These are phyloP conservation scores for Lobophora halterata DNA, from an alignment of 2,888 invertebrate species.

Conservation along the genomic window DNA sequence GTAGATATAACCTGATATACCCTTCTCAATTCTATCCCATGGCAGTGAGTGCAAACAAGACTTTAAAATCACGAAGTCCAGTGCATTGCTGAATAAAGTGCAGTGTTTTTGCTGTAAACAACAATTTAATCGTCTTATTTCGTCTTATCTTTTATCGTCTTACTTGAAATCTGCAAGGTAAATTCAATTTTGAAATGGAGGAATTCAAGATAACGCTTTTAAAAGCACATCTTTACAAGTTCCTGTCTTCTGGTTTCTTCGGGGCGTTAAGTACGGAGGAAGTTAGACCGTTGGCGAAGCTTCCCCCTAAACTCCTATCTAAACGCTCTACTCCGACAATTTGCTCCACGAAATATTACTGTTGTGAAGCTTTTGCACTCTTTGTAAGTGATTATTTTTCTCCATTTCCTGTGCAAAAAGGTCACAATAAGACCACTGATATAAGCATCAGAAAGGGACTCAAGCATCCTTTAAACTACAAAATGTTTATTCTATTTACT, in stretches of 20 bases:
- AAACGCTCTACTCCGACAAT: constrained; percentile 7
- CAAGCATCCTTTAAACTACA: no score
- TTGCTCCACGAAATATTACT: constrained; percentile 13
- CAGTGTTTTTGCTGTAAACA: no score
- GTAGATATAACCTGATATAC: no score
- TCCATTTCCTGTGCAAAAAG: constrained; percentile 1
- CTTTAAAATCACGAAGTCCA: no score
- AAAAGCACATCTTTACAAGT: constrained; percentile 3
- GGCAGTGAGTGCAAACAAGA: no score
- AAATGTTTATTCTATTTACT: no score
- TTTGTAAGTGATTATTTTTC: constrained; percentile 7
- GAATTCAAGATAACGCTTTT: not conserved
- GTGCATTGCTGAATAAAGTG: no score
- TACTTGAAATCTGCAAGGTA: no score
- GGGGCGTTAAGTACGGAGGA: not conserved
- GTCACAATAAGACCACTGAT: not conserved
- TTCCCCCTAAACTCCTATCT: constrained; percentile 12
- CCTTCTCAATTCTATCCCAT: no score
- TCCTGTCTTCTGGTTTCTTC: not conserved
- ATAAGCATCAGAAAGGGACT: not conserved
- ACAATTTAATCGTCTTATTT: no score
- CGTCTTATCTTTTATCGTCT: no score
- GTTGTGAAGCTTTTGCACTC: constrained; percentile 1
- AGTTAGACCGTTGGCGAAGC: not conserved
- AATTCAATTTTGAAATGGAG: not conserved